Base-by-base conservation (phyloP, 2,113 vertebrate species). In the Psammodynastes pulverulentus region DNA sequence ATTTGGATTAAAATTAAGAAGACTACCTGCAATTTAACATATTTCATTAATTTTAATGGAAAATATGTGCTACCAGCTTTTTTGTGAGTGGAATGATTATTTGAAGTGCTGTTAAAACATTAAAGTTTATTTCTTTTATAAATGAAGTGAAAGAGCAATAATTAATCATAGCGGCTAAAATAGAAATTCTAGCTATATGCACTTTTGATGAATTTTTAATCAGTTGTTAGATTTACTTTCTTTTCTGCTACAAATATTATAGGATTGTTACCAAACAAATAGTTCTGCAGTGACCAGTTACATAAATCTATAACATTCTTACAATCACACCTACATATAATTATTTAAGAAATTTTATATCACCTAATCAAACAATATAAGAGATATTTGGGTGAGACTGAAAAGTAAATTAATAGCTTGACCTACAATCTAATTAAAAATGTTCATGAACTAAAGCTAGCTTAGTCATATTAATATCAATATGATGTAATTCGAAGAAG, bases 391-490 rank as follows among this genome's bases (percentile, higher is more conserved):
- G 9, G 84, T 51, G 52, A 23, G 53, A 46, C 49, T 89, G 84
- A 58, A 85, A 79, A 67, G 46, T 51, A 29, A 21, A 13, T 3
- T 0, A 88, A 9, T 13, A 84, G 85, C 34, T 91, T 72, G 58
- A 88, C 58, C 58, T 92, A 79, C 48, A 92, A 86, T 39, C 91
- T 39, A 87, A 88, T 91, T 91, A 91, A 53, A 23, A 72, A 91
- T 45, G 45, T 87, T 43, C 48, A 87, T 72, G 58, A 49, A 52
- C 13, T 45, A 52, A 92, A 88, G 58, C 24, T 49, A 92, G n/a
- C 87, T 72, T 92, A 53, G 46, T 92, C 56, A 62, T 86, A 92
- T 72, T 29, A 67, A 79, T 88, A 62, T n/a, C 91, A 88, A 52
- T 86, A 26, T 48, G 67, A 19, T 8, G 45, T 26, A 56, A 52